These are phyloP conservation scores for Pangasius macronema DNA, from an alignment of 2,797 vertebrate species.

Conservation along the genomic window DNA sequence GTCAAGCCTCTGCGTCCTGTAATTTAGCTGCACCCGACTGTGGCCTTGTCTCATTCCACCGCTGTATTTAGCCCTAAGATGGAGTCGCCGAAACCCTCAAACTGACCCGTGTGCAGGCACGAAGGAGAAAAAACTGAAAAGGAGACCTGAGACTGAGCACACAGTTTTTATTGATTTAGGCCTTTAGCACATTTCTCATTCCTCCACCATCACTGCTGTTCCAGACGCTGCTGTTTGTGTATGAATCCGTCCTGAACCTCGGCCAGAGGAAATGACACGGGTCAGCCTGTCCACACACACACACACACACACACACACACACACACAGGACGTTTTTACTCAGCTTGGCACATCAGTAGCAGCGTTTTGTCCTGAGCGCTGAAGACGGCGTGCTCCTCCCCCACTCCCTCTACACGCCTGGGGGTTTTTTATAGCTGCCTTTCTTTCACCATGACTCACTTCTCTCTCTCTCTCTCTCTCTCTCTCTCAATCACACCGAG, in stretches of 20 bases:
- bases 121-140: not conserved
- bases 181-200: not conserved
- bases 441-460: slow-evolving; percentile 29
- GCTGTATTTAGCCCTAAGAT: slow-evolving; percentile 11
- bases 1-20: not conserved
- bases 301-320: slow-evolving; percentile 7
- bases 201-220: not conserved
- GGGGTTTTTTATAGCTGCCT: slow-evolving; percentile 34
- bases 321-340: not conserved
- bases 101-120: not conserved
- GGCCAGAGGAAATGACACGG: slow-evolving; percentile 23
- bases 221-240: slow-evolving; percentile 6
- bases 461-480: not conserved
- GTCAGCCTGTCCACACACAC: slow-evolving; percentile 10
- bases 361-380: slow-evolving; percentile 8
- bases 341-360: slow-evolving; percentile 2
- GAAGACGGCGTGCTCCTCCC: not conserved
- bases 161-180: slow-evolving; percentile 25
- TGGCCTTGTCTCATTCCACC: slow-evolving; percentile 1
- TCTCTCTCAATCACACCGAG: not conserved
- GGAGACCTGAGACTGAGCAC: not conserved
- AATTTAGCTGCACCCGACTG: not conserved
- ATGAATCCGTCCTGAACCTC: not conserved
- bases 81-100: not conserved
- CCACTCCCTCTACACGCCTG: not conserved